Evolutionary conservation across 1,140 invertebrate genomes (phyloP).

Genomic region (Drosophila athabasca): DNA sequence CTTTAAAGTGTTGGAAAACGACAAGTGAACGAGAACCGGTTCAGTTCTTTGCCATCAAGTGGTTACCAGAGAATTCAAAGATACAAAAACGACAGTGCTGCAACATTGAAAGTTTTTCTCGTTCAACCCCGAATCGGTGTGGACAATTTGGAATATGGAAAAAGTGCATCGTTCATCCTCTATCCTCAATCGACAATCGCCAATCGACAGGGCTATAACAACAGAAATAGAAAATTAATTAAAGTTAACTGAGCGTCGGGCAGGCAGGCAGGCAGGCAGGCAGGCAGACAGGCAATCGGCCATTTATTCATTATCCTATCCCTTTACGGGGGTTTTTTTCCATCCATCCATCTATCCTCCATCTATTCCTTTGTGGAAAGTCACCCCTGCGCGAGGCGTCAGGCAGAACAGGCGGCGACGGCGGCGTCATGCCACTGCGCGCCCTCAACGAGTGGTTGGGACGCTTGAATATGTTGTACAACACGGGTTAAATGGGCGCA

Average conservation of each 20-base stretch:
- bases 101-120: too few relatives aligned
- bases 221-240: slow-evolving; percentile 49
- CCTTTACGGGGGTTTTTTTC: slow-evolving; percentile 30
- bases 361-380: slow-evolving; percentile 21
- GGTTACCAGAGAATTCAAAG: background rate
- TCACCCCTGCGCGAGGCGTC: slow-evolving; percentile 31
- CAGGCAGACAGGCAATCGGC: background rate
- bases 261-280: slow-evolving; percentile 15
- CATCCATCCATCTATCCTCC: background rate
- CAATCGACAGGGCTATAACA: slow-evolving; percentile 41
- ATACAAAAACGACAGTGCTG: too few relatives aligned
- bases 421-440: background rate
- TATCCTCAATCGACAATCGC: slow-evolving; percentile 7
- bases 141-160: slow-evolving; percentile 13
- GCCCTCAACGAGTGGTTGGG: slow-evolving; percentile 32
- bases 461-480: slow-evolving; percentile 49
- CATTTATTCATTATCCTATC: slow-evolving; percentile 50
- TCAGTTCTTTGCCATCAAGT: background rate
- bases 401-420: slow-evolving; percentile 10
- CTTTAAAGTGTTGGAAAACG: too few relatives aligned
- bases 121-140: slow-evolving; percentile 2
- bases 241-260: slow-evolving; percentile 17
- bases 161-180: slow-evolving; percentile 4
- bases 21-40: too few relatives aligned
- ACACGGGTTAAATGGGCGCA: slow-evolving; percentile 49